Percentiles rank a stretch among this genome's conserved stretches.
Evolutionary conservation across 2,888 invertebrate species (phyloP).

Genomic region (Hirtodrosophila confusa): DNA sequence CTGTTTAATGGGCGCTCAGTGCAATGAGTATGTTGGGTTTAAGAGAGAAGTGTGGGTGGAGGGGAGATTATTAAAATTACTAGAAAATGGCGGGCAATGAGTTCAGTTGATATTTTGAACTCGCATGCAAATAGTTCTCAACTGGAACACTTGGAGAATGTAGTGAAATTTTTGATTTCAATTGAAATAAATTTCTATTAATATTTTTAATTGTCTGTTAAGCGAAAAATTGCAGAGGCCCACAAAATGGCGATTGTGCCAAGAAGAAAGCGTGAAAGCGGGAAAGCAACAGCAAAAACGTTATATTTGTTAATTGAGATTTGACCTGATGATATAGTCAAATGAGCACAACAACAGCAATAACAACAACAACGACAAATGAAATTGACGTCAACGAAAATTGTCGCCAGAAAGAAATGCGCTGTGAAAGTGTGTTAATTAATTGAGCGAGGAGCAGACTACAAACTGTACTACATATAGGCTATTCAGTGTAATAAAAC

Average conservation of each 20-base stretch:
- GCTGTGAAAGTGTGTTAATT: conserved; percentile 77
- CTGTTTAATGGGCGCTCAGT: conserved; percentile 5
- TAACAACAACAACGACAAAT: conserved; percentile 41
- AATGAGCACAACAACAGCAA: conserved; percentile 72
- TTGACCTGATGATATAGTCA: conserved; percentile 78
- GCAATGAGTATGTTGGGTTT: conserved; percentile 10
- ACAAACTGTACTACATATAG: conserved; percentile 14
- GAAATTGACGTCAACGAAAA: conserved; percentile 75
- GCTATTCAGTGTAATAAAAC: conserved; percentile 9
- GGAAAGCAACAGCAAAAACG: conserved; percentile 71
- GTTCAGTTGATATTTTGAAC: conserved; percentile 22
- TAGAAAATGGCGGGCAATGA: conserved; percentile 9
- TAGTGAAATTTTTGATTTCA: conserved; percentile 77
- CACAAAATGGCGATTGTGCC: conserved; percentile 42
- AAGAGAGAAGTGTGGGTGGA: neutral
- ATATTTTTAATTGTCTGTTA: conserved; percentile 78
- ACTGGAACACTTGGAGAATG: conserved; percentile 41
- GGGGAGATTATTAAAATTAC: conserved; percentile 12
- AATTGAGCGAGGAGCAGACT: conserved; percentile 53
- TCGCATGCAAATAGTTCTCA: conserved; percentile 40
- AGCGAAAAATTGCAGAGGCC: conserved; percentile 55
- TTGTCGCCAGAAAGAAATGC: conserved; percentile 71
- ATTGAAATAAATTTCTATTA: conserved; percentile 80
- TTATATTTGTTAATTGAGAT: conserved; percentile 79
- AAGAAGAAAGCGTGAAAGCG: conserved; percentile 49